Evolutionary conservation across 2,797 vertebrate genomes (phyloP), one percentile per base, ranked within the genome.

Genomic region (Gobio occitaniae): DNA sequence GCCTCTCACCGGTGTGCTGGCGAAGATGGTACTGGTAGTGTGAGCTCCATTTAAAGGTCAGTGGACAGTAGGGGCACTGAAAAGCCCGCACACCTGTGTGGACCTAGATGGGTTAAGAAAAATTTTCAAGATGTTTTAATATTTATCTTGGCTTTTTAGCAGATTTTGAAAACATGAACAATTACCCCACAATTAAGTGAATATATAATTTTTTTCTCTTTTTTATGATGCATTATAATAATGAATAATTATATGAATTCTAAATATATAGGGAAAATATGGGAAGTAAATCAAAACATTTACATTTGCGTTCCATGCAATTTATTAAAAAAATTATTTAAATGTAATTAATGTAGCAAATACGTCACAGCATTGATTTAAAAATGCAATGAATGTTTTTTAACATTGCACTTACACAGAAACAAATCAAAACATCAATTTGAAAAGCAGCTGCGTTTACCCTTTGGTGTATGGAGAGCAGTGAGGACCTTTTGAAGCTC

Each of bases 11-110:
- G 0, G 96, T 96, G 94, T 97, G 96, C 90, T 96, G 95, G 69
- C 96, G 95, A 84, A 96, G 92, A 89, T 97, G 96, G 86, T 97
- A 97, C 91, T 96, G 95, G 88, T 96, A 95, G 91, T 97, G 97
- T 59, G 97, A 97, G 7, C 97, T 97, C 96, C 97, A 98, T 90
- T 98, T 98, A 92, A 98, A 98, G 76, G 97, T 96, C 86, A 97
- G 95, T 38, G 96, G 96, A 84, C 97, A 99, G 87, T 97, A 96
- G 0, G 96, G 95, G 36, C 97, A 98, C 92, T 97, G 96, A 90
- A 97, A 98, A 0, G 97, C 97, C 16, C 97, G 93, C 29, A 97
- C 95, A 0, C 97, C 97, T 36, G 97, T 96, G 89, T 96, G 96
- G 4, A 96, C 95, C 95, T 97, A 89, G 89, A 89, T 90, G 83